Evolutionary conservation across 1,140 invertebrate species (phyloP).

Genomic region (Drepana arcuata): DNA sequence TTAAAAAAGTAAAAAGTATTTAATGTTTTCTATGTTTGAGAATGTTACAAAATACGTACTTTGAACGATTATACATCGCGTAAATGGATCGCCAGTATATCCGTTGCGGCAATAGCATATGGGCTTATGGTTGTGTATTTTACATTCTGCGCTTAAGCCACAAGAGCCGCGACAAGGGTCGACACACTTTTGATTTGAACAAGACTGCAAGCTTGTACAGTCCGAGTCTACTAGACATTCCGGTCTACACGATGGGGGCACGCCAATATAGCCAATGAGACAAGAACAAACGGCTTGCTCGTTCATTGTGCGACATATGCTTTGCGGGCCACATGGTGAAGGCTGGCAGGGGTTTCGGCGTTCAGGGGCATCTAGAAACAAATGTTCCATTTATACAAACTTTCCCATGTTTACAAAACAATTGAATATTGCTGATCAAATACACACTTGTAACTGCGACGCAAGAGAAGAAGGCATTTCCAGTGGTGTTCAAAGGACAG

Average conservation of each 20-base stretch:
- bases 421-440: constrained; percentile 21
- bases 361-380: too few relatives aligned
- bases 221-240: constrained; percentile 83
- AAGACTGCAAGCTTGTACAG: constrained; percentile 84
- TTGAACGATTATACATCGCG: constrained; percentile 34
- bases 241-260: constrained; percentile 81
- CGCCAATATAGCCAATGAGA: constrained; percentile 79
- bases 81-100: constrained; percentile 76
- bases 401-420: too few relatives aligned
- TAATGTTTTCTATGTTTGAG: neutral
- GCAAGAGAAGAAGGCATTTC: constrained; percentile 75
- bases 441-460: constrained; percentile 50
- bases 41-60: constrained; percentile 28
- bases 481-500: constrained; percentile 73
- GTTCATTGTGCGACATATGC: constrained; percentile 76
- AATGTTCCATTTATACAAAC: too few relatives aligned
- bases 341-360: constrained; percentile 72
- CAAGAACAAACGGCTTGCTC: constrained; percentile 80
- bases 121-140: constrained; percentile 76
- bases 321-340: constrained; percentile 78
- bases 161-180: constrained; percentile 84
- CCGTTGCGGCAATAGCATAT: constrained; percentile 76
- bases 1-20: neutral
- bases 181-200: constrained; percentile 87
- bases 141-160: constrained; percentile 75